Evolutionary conservation across 2,113 vertebrate genomes (phyloP).

Genomic region (Psammodynastes pulverulentus): DNA sequence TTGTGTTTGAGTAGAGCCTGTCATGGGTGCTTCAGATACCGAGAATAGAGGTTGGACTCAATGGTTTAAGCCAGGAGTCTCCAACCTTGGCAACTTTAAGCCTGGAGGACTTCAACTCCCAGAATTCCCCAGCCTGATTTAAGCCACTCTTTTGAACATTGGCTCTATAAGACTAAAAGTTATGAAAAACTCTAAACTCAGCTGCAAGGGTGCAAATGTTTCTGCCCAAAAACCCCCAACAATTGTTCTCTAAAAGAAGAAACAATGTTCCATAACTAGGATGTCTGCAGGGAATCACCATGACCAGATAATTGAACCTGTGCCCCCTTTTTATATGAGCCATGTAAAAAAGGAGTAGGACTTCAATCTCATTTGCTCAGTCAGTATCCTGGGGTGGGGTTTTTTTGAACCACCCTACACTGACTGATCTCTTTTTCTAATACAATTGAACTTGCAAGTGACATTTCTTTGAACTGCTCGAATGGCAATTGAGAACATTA

Average conservation of each 20-base stretch:
- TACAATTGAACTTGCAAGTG: background rate
- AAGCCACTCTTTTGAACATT: background rate
- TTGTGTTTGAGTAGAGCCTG: background rate
- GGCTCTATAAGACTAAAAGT: background rate
- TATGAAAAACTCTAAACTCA: background rate
- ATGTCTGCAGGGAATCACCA: background rate
- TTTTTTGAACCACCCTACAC: background rate
- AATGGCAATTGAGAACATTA: conserved; percentile 10
- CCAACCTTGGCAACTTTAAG: too few species aligned
- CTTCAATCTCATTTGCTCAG: background rate
- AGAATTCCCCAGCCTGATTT: too few species aligned
- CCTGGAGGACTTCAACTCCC: too few species aligned
- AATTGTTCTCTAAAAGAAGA: background rate
- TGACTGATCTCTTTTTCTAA: background rate
- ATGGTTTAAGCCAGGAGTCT: too few species aligned
- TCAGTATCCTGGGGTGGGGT: background rate
- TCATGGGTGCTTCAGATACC: background rate
- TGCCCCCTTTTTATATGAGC: background rate
- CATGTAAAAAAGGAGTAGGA: background rate
- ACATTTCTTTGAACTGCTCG: conserved; percentile 4
- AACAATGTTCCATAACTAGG: background rate
- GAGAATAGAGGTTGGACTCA: background rate
- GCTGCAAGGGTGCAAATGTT: background rate
- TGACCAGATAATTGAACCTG: background rate
- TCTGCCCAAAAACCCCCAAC: background rate